A percentile compares a stretch with the other conserved stretches of the same genome.
These are phyloP conservation scores for Hypsopygia costalis DNA, from an alignment of 2,888 invertebrate species.

Conservation along the genomic window DNA sequence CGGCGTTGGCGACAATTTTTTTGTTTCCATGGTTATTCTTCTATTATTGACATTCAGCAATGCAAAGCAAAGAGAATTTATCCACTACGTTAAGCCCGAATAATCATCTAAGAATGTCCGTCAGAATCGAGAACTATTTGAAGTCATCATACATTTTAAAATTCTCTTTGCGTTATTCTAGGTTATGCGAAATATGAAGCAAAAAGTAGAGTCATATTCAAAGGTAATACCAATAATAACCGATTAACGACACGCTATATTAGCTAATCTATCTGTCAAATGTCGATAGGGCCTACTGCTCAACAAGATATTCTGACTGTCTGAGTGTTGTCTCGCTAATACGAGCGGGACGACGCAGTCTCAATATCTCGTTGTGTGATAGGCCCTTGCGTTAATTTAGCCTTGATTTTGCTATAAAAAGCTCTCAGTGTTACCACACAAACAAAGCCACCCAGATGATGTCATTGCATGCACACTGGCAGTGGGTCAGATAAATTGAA, in stretches of 20 bases:
- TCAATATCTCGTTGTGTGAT: too few relatives aligned
- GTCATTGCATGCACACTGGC: conserved; percentile 27
- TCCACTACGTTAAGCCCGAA: too few relatives aligned
- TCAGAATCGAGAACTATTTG: too few relatives aligned
- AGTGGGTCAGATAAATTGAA: background rate
- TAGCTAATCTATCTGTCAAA: conserved; percentile 10
- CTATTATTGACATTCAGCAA: conserved; percentile 7
- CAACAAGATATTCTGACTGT: too few relatives aligned
- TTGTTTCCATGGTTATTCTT: conserved; percentile 18
- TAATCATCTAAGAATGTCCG: too few relatives aligned
- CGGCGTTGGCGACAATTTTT: background rate
- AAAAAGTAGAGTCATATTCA: conserved; percentile 51
- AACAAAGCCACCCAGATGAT: conserved; percentile 39
- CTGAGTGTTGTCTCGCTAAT: too few relatives aligned
- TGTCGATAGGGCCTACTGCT: too few relatives aligned
- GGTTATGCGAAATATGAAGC: conserved; percentile 57
- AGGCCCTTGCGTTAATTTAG: conserved; percentile 18
- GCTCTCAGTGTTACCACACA: conserved; percentile 28
- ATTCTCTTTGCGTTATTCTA: conserved; percentile 30
- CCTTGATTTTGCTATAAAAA: conserved; percentile 33
- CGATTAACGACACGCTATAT: conserved; percentile 8
- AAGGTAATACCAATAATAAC: conserved; percentile 56
- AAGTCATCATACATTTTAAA: background rate
- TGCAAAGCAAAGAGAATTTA: too few relatives aligned
- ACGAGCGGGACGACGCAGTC: too few relatives aligned